Evolutionary conservation across 2,797 vertebrate species (phyloP), one percentile per base, ranked within the genome.

Genomic region (Adrianichthys oophorus): DNA sequence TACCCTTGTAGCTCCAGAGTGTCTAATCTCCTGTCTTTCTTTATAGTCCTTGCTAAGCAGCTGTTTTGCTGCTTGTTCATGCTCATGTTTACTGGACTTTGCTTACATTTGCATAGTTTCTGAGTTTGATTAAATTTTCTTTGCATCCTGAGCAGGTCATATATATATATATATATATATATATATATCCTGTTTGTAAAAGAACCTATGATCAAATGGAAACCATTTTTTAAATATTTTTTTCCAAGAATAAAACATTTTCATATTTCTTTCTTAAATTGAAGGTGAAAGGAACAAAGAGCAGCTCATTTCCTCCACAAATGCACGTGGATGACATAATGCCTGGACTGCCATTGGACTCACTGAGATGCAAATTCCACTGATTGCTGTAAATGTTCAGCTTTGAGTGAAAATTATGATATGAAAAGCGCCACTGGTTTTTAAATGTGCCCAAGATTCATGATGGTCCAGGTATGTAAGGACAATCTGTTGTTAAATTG

Each of bases 401-500:
- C 62, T 65, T 79, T 73, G 59, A 69, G 61, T 52, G 53, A 58
- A 49, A 79, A 74, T 15, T 2, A 26, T 47, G 37, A 57, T 68
- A 70, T 64, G 59, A 67, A 81, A 71, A 70, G 69, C 58, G 70
- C 62, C 50, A 41, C 44, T 74, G 79, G 44, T 32, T 74, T 64
- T 65, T 69, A 74, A 65, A 82, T 72, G 67, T 70, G 67, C 74
- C 74, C 74, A 70, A 78, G 76, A 80, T 41, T 26, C 73, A 62
- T 47, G 45, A 83, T 61, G 61, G 76, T 73, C 65, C 58, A 58
- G 73, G 62, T 52, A 56, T 70, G 70, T 70, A 52, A 54, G 63
- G 70, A 29, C 65, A 77, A 70, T 67, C 50, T 82, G 71, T 70
- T 71, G 79, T 79, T 86, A 83, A 84, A 74, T 58, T 64, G 71